phyloP scores from a whole-genome alignment of 1,140 invertebrate species.

The Ditylenchus dipsaci region DNA sequence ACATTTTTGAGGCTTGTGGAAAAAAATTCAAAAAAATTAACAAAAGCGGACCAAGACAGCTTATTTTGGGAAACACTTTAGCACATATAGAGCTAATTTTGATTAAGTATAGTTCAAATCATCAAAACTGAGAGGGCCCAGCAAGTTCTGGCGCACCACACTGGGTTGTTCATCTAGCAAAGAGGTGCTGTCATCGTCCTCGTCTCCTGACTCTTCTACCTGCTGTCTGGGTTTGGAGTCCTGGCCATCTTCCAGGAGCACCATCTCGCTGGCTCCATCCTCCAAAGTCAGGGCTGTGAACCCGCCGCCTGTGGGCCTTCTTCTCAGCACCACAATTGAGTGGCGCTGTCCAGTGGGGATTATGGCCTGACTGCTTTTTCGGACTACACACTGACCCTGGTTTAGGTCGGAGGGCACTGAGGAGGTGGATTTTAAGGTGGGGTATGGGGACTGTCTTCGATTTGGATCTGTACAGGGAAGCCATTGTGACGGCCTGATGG shows the following conservation, averaged over 20 bases:
- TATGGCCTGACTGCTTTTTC: no score
- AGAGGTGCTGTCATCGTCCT: neutral
- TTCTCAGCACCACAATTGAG: neutral
- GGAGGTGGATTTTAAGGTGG: no score
- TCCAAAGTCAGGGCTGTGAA: neutral
- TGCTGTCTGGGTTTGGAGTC: neutral
- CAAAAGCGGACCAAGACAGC: no score
- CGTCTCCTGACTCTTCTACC: neutral
- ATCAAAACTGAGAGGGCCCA: constrained; percentile 7
- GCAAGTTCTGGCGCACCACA: constrained; percentile 11
- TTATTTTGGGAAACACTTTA: no score
- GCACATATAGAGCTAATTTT: no score
- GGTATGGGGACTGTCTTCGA: no score
- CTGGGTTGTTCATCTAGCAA: neutral
- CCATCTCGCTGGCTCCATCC: neutral
- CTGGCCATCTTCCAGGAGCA: neutral
- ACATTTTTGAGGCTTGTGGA: no score
- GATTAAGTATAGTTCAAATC: constrained; percentile 4
- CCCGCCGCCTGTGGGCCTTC: neutral
- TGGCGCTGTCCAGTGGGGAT: neutral
- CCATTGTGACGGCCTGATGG: no score
- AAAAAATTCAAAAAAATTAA: no score
- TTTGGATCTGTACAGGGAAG: no score
- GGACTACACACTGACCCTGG: no score
- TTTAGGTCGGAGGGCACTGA: no score